phyloP scores from a whole-genome alignment of 1,140 invertebrate genomes.

The Musca domestica region DNA sequence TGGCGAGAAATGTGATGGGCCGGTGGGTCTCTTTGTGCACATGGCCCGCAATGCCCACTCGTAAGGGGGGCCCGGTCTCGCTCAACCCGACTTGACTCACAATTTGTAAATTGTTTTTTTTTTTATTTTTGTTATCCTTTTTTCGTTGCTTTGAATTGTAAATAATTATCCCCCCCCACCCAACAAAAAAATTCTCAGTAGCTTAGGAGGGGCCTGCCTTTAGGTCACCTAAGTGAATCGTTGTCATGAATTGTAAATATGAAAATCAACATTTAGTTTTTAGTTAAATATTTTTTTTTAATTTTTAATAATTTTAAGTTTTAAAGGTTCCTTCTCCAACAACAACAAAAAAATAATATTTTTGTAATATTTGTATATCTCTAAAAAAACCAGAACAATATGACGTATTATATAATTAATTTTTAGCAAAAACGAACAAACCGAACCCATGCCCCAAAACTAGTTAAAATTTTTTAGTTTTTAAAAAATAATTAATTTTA shows the following conservation, averaged over 20 bases:
- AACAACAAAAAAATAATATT: too few species aligned
- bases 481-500: too few species aligned
- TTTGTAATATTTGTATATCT: too few species aligned
- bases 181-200: background rate
- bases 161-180: too few species aligned
- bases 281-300: slow-evolving; percentile 26
- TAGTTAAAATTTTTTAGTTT: background rate
- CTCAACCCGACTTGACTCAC: slow-evolving; percentile 4
- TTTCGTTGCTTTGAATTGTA: slow-evolving; percentile 50
- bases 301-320: slow-evolving; percentile 3
- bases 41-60: slow-evolving; percentile 80
- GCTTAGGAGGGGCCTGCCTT: background rate
- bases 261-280: slow-evolving; percentile 38
- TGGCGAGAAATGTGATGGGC: slow-evolving; percentile 76
- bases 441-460: background rate
- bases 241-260: slow-evolving; percentile 51
- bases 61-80: slow-evolving; percentile 52
- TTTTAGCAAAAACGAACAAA: slow-evolving; percentile 19
- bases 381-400: slow-evolving; percentile 2
- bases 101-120: slow-evolving; percentile 18
- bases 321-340: slow-evolving; percentile 11
- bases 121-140: slow-evolving; percentile 30
- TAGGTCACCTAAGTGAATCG: slow-evolving; percentile 19
- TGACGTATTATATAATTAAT: slow-evolving; percentile 13
- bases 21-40: slow-evolving; percentile 88